Evolutionary conservation across 2,797 vertebrate species (phyloP), one percentile per base, ranked within the genome.

Genomic region (Phoebastria nigripes): DNA sequence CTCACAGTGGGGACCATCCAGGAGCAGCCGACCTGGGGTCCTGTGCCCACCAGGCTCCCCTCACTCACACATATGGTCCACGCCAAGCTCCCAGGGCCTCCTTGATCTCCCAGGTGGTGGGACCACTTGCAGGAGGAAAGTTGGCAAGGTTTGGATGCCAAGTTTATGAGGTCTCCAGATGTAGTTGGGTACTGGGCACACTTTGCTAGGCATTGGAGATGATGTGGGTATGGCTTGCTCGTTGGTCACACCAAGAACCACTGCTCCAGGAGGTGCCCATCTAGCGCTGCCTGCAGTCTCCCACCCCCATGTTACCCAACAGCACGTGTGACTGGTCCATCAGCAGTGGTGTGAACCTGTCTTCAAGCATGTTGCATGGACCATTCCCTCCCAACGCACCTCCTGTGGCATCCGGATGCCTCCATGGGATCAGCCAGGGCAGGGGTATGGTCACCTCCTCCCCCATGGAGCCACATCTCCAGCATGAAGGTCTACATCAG

Each of bases 291-390:
- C 41, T 44, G 33, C 29, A 71, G 25, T 61, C 49, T 80, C 24
- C 52, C 31, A n/a, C 4, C 3, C 18, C 21, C 16, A 7, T 14
- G 20, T 59, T 26, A 67, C 28, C 16, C 28, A 46, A 6, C 25
- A 28, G 29, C 49, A 54, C 9, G 5, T 19, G 26, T 18, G 17
- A 2, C 31, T 66, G 31, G 8, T n/a, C 47, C 76, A 42, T 15
- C 78, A 92, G 42, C 35, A 35, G 31, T 6, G 39, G 8, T 29
- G 8, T 35, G 52, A 83, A 18, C 58, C 35, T 44, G 8, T 7
- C 31, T 82, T 33, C 54, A 26, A 51, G 37, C 24, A 35, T 0
- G 0, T 19, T 16, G 17, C 33, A 10, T 7, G 3, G 49, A 56
- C 16, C 35, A 10, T 58, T 72, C 39, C 44, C 14, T 46, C 55